Evolutionary conservation across 2,113 vertebrate species (phyloP), one percentile per base, ranked within the genome.

Genomic region (Asarcornis scutulata): DNA sequence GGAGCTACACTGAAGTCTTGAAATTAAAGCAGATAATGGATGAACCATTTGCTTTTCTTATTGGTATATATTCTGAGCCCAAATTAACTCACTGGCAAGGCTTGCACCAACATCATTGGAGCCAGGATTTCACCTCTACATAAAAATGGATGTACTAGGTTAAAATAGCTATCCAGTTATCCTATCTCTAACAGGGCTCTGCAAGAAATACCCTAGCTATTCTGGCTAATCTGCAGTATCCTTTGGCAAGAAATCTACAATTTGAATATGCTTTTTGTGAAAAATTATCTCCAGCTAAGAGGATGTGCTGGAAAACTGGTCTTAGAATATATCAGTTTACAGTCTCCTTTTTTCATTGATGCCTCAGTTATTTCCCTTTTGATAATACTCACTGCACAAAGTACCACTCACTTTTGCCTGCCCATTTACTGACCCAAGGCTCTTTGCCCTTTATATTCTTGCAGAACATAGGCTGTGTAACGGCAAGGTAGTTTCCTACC

Each of bases 21-120:
- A 96, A 97, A 96, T 94, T 55, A 93, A 64, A 68, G 83, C 81
- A 92, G 95, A 97, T 97, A 97, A 97, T 95, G 92, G 96, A 93
- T 95, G 91, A 98, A 84, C 44, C 38, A 94, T 91, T 78, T 86
- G 64, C 62, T 91, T 14, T 93, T 95, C 60, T 83, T 88, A 91
- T 26, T 60, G 18, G 77, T 68, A 67, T 85, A 34, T 73, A 87
- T 93, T 95, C 87, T 95, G 91, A 96, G 95, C 52, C 84, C 72
- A 67, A n/a, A 68, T 88, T 93, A 94, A 96, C 80, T 96, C 95
- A 93, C 68, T 82, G 80, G 85, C 88, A 81, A 92, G 72, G 63
- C 84, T 89, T 87, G 81, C 66, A 55, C 91, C 95, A 93, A 92
- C 89, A 76, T 95, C 81, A 87, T 0, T 83, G 73, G 62, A 89